Percentiles rank a stretch among this genome's conserved stretches.
Evolutionary conservation across 2,888 invertebrate species (phyloP).

Genomic region (Tinea pellionella): DNA sequence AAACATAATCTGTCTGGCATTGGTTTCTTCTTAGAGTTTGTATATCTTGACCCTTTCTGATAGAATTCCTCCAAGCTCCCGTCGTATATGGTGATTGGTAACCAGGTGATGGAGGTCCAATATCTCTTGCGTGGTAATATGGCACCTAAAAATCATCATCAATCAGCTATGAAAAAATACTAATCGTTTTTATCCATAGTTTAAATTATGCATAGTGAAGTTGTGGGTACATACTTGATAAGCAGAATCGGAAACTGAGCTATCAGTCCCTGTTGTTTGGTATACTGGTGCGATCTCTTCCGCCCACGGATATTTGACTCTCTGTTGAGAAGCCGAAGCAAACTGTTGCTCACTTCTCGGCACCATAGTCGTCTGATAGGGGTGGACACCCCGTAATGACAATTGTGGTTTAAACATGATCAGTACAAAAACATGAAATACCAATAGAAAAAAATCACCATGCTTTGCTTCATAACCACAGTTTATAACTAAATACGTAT

Average conservation of each 20-base stretch:
- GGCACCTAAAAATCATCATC: slow-evolving; percentile 45
- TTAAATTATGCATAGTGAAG: too few relatives aligned
- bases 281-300: slow-evolving; percentile 50
- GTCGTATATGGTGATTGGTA: slow-evolving; percentile 58
- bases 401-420: slow-evolving; percentile 63
- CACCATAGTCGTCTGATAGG: slow-evolving; percentile 62
- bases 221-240: slow-evolving; percentile 43
- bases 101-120: slow-evolving; percentile 55
- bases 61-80: slow-evolving; percentile 43
- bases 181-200: too few relatives aligned
- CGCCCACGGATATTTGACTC: slow-evolving; percentile 60
- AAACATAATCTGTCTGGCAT: slow-evolving; percentile 37
- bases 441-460: slow-evolving; percentile 4
- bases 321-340: slow-evolving; percentile 53
- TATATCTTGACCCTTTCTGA: slow-evolving; percentile 41
- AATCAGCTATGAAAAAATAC: too few relatives aligned
- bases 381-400: slow-evolving; percentile 59
- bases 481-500: too few relatives aligned
- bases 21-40: slow-evolving; percentile 21
- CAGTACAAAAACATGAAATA: background rate
- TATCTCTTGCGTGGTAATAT: slow-evolving; percentile 48
- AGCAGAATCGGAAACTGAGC: slow-evolving; percentile 60
- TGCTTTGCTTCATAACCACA: background rate
- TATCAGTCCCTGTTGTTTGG: slow-evolving; percentile 56
- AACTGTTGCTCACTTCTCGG: slow-evolving; percentile 58